phyloP scores from a whole-genome alignment of 2,888 invertebrate species.

The Troides oblongomaculatus region DNA sequence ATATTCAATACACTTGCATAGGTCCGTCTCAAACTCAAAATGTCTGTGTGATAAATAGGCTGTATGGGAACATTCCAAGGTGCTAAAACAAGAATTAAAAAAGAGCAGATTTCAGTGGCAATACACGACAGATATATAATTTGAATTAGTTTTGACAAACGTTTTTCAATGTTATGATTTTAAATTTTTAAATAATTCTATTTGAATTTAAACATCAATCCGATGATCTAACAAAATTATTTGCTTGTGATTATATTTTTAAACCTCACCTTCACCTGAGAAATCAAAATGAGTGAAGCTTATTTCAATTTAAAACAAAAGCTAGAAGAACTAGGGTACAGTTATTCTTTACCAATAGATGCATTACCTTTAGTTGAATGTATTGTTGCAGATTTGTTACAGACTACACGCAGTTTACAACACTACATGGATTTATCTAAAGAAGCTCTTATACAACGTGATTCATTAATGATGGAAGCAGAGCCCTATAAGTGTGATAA shows the following conservation, averaged over 20 bases:
- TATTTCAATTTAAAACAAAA: conserved; percentile 65
- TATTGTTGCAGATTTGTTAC: conserved; percentile 89
- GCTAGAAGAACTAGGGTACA: conserved; percentile 91
- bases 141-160: conserved; percentile 1
- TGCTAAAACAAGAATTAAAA: too few relatives aligned
- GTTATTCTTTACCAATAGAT: conserved; percentile 86
- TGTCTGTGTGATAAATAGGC: too few relatives aligned
- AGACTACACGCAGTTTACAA: conserved; percentile 92
- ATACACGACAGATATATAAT: too few relatives aligned
- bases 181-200: not conserved
- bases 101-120: too few relatives aligned
- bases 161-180: conserved; percentile 1
- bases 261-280: not conserved
- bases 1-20: too few relatives aligned
- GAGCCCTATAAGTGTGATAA: conserved; percentile 92
- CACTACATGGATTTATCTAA: conserved; percentile 89
- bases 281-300: conserved; percentile 18
- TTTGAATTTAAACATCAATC: not conserved
- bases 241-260: not conserved
- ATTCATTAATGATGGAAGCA: conserved; percentile 83
- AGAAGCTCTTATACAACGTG: conserved; percentile 84
- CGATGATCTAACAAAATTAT: not conserved
- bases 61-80: too few relatives aligned
- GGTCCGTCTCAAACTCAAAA: too few relatives aligned
- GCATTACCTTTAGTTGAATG: conserved; percentile 89